Percentiles rank a stretch among this genome's conserved stretches.
Conservation (phyloP, 2,888 invertebrate genomes). For the Caenorhabditis japonica region DNA sequence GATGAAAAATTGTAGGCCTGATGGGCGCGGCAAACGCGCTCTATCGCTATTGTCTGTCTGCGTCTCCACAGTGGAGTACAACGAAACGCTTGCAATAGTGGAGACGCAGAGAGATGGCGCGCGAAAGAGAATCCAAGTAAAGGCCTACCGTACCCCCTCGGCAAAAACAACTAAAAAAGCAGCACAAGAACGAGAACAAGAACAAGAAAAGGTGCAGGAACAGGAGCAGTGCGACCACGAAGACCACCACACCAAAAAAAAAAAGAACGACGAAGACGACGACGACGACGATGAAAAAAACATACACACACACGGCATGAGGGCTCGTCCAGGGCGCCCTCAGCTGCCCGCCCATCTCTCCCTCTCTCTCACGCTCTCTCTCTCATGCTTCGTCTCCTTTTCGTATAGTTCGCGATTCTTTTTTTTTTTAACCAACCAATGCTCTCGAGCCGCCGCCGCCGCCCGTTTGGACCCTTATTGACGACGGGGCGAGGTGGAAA, state of each 20-base stretch:
- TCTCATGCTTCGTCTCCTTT: constrained; percentile 39
- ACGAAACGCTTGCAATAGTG: too few species aligned
- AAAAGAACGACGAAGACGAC: constrained; percentile 44
- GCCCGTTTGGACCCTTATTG: constrained; percentile 15
- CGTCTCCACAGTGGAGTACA: too few species aligned
- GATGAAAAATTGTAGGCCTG: too few species aligned
- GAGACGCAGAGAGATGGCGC: too few species aligned
- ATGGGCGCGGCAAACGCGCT: too few species aligned
- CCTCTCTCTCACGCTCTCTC: constrained; percentile 17
- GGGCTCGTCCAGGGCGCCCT: constrained; percentile 45
- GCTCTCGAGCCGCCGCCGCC: constrained; percentile 23
- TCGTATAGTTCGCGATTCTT: constrained; percentile 54
- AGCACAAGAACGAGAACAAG: constrained; percentile 20
- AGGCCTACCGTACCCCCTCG: too few species aligned
- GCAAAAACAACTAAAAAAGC: constrained; percentile 12
- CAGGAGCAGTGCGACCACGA: constrained; percentile 24
- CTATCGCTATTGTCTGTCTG: too few species aligned
- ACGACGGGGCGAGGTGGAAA: constrained; percentile 28
- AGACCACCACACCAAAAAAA: constrained; percentile 49
- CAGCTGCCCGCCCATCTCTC: constrained; percentile 30
- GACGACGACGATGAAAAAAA: too few species aligned
- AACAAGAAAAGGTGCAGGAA: constrained; percentile 15
- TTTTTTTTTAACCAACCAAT: constrained; percentile 48
- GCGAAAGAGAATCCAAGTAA: too few species aligned
- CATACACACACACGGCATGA: too few species aligned